phyloP scores from a whole-genome alignment of 2,113 vertebrate genomes.

The Phyllostomus hastatus region DNA sequence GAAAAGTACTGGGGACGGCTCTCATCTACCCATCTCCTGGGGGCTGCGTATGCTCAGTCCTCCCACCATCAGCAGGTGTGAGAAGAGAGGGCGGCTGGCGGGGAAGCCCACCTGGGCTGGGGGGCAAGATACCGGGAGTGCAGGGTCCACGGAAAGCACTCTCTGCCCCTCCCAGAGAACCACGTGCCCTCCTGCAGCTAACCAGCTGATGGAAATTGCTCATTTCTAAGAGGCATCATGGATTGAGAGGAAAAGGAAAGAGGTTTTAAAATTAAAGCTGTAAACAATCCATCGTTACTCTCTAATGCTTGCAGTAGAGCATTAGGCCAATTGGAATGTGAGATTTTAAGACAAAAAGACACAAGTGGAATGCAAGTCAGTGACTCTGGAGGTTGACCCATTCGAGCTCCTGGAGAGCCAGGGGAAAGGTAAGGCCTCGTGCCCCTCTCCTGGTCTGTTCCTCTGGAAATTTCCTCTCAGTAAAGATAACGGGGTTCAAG shows the following conservation, averaged over 20 bases:
- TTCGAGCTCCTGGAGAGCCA: not conserved
- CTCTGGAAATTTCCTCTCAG: not conserved
- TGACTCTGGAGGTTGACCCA: not conserved
- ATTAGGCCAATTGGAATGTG: not conserved
- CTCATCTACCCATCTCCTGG: not conserved
- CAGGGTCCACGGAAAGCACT: no score
- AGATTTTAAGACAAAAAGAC: not conserved
- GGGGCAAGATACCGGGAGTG: not conserved
- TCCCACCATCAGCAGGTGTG: rapidly evolving
- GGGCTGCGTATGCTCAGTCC: not conserved
- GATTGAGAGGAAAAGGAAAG: not conserved
- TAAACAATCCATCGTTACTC: not conserved
- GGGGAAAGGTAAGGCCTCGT: rapidly evolving
- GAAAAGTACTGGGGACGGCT: not conserved
- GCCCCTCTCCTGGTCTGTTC: not conserved
- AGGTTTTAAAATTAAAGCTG: not conserved
- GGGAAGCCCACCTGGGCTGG: no score
- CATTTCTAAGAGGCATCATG: not conserved
- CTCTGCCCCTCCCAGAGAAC: not conserved
- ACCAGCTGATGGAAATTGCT: not conserved
- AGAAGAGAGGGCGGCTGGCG: not conserved
- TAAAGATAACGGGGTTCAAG: not conserved
- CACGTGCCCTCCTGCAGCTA: not conserved
- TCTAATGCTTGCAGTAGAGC: not conserved
- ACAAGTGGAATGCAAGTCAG: not conserved